Base-by-base conservation (phyloP, 2,113 vertebrate genomes). In the Lepisosteus osseus region DNA sequence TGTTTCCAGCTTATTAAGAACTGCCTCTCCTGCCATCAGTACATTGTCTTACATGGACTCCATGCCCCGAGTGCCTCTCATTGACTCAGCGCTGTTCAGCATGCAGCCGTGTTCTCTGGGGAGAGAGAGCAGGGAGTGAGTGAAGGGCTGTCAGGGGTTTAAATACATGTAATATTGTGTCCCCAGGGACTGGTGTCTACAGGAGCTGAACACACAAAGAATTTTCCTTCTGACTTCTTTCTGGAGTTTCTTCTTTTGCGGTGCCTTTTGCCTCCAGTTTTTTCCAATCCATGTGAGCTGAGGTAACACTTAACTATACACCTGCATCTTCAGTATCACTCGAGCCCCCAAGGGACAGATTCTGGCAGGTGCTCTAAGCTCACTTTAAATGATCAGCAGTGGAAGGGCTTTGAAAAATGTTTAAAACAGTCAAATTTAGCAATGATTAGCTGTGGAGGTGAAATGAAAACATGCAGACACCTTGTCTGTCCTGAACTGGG, bases 121-220 rank as follows among this genome's bases (percentile, higher is more conserved):
- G 61, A 15, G 67, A 40, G 42, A 63, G 61, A 62, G 17, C 13
- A 15, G 29, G 13, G 17, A 13, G 62, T 8, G 62, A 17, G 62
- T 43, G 41, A 42, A 63, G 62, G 47, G 17, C 57, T 61, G 44
- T 75, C 74, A 67, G 64, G 41, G 64, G 70, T 47, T 61, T 68
- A 65, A 51, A 75, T 69, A 9, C 70, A 68, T 42, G 41, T 6
- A 56, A 9, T 62, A 3, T 57, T 54, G 51, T 13, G 47, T 17
- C 15, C 55, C 29, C 43, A 12, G 51, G 65, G 72, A 44, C 11
- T 70, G 66, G 15, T 66, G n/a, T 65, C 66, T 29, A 42, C 54
- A 0, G 66, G 47, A 4, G 8, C 40, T 43, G 44, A 42, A 62
- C 54, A 44, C 45, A 59, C 67, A 72, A 51, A 51, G 5, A 72